phyloP scores from a whole-genome alignment of 2,113 vertebrate species.

The Alouatta palliata region DNA sequence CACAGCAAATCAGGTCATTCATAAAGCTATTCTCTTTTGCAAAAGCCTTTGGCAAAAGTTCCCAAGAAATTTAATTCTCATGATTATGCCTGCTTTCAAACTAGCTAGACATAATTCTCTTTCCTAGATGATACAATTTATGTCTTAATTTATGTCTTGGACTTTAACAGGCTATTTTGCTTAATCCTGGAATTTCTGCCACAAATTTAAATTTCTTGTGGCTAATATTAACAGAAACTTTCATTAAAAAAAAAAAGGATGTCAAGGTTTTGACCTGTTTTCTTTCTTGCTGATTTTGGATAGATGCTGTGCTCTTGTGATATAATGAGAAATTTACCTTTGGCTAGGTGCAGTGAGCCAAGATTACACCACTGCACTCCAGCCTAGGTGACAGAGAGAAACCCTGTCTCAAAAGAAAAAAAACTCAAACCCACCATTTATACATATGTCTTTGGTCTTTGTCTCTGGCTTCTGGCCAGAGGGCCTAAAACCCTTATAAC shows the following conservation, averaged over 20 bases:
- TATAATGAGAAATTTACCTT: neutral
- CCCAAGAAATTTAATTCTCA: constrained; percentile 7
- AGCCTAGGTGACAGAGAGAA: neutral
- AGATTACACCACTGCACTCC: neutral
- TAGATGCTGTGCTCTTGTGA: neutral
- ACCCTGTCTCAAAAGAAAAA: neutral
- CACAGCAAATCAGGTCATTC: neutral
- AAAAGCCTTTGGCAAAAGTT: neutral
- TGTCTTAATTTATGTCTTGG: neutral
- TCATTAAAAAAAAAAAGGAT: neutral
- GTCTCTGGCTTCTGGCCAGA: neutral
- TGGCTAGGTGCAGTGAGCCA: neutral
- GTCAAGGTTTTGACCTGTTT: neutral
- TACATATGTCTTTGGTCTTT: neutral
- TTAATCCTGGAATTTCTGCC: constrained; percentile 4
- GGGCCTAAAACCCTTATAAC: neutral
- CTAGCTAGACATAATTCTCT: neutral
- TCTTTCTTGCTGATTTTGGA: neutral
- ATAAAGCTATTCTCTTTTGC: neutral
- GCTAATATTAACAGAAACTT: neutral
- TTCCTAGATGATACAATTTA: neutral
- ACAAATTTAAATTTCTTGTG: constrained; percentile 17
- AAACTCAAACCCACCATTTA: neutral
- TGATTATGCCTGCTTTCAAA: neutral
- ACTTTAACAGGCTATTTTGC: neutral